phyloP scores from a whole-genome alignment of 2,113 vertebrate genomes.

The Pionites leucogaster region DNA sequence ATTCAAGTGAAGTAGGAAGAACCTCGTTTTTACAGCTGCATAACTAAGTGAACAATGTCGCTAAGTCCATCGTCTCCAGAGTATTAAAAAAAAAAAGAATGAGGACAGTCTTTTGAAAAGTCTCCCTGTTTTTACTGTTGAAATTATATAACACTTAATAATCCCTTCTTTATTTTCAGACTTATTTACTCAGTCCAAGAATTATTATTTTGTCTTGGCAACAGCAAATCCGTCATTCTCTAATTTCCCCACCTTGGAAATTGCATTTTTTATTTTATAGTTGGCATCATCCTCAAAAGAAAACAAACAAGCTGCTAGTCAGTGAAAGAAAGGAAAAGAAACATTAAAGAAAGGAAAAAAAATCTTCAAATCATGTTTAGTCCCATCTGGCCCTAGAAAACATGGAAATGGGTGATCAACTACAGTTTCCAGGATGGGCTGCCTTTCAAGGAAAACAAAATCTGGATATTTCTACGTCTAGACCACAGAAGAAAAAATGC shows the following conservation, averaged over 20 bases:
- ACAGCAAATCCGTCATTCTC: conserved; percentile 62
- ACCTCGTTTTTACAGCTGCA: neutral
- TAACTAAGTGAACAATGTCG: neutral
- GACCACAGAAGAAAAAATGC: conserved; percentile 83
- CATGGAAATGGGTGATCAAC: conserved; percentile 75
- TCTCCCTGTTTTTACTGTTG: neutral
- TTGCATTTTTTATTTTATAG: conserved; percentile 56
- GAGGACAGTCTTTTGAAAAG: neutral
- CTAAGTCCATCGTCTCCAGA: neutral
- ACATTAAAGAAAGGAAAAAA: conserved; percentile 54
- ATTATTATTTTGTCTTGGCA: conserved; percentile 72
- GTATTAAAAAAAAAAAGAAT: neutral
- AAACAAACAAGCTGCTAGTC: conserved; percentile 77
- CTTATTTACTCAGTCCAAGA: conserved; percentile 63
- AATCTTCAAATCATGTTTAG: conserved; percentile 76
- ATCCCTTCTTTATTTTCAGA: conserved; percentile 53
- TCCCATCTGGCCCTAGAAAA: conserved; percentile 79
- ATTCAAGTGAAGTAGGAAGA: neutral
- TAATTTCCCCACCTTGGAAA: conserved; percentile 73
- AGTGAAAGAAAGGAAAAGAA: conserved; percentile 66
- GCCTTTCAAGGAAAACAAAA: conserved; percentile 84
- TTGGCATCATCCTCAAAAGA: conserved; percentile 70
- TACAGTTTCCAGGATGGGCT: conserved; percentile 78
- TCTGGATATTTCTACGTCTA: conserved; percentile 86
- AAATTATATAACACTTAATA: conserved; percentile 70